Evolutionary conservation across 2,113 vertebrate species (phyloP), one percentile per base, ranked within the genome.

Genomic region (Pantherophis guttatus): DNA sequence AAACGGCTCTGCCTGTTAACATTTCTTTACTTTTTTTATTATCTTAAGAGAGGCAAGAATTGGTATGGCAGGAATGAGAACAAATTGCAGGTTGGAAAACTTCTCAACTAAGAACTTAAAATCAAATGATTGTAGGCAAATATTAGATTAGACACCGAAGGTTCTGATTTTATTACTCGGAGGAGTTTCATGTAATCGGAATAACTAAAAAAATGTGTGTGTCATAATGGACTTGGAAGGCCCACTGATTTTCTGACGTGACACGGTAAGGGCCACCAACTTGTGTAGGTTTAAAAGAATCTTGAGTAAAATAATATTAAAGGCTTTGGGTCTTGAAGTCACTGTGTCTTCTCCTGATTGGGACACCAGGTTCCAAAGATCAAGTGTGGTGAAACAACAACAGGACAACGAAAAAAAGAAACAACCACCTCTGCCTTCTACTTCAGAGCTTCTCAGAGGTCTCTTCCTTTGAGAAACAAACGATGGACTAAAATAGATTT

Each of bases 1-100:
- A 10, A 0, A 0, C n/a, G 39, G 53, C 4, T 65, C 58, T 91
- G 33, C 13, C 19, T 44, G 85, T 62, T 89, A 8, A 0, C 2
- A 0, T 24, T 17, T 62, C 91, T 85, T 91, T 0, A 0, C 0
- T 1, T 59, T 58, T 58, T 3, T 33, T 87, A 11, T 11, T 24
- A 53, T 29, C 1, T 2, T 50, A 23, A 23, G 88, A 15, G 39
- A 85, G 52, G 44, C 0, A 0, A 21, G 65, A 29, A 91, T 89
- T 21, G 12, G 50, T 23, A 21, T 58, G 0, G 0, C 0, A 13
- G 0, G 0, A n/a, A 50, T 59, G 58, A 17, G 55, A 1, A 0
- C 0, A 24, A 58, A 0, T 0, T 13, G 62, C 26, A 8, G 48
- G 21, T 48, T 44, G 5, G 1, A 19, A 93, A 21, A 8, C 0